Evolutionary conservation across 1,140 invertebrate genomes (phyloP).

Genomic region (Chrysoperla carnea): DNA sequence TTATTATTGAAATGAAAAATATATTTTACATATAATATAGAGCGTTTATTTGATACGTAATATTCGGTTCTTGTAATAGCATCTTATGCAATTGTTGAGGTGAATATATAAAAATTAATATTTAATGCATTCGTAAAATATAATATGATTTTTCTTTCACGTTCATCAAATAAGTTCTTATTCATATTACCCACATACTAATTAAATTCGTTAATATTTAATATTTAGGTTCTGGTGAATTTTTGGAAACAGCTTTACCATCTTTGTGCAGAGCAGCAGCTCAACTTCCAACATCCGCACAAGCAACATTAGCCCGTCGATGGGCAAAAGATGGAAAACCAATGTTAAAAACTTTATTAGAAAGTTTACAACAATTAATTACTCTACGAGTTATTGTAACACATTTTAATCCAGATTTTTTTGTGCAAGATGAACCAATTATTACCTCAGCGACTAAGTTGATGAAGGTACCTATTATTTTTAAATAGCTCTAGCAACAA

Average conservation of each 20-base stretch:
- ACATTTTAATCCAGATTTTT: conserved; percentile 51
- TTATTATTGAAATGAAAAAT: too few relatives aligned
- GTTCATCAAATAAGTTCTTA: too few relatives aligned
- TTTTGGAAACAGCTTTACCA: conserved; percentile 64
- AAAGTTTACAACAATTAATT: conserved; percentile 73
- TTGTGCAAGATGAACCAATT: conserved; percentile 65
- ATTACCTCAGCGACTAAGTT: conserved; percentile 68
- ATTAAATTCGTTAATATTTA: neutral
- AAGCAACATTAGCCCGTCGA: conserved; percentile 58
- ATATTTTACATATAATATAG: too few relatives aligned
- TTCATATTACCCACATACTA: conserved; percentile 12
- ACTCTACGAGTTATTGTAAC: conserved; percentile 63
- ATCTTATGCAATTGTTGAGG: too few relatives aligned
- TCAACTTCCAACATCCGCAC: conserved; percentile 51
- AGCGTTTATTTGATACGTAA: too few relatives aligned
- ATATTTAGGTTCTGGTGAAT: conserved; percentile 48
- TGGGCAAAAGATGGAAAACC: conserved; percentile 58
- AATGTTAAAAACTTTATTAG: conserved; percentile 51
- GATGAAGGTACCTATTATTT: conserved; percentile 39
- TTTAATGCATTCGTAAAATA: too few relatives aligned
- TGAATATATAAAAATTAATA: too few relatives aligned
- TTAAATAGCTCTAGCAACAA: too few relatives aligned
- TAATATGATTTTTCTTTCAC: too few relatives aligned
- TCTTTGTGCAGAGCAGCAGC: conserved; percentile 62
- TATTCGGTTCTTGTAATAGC: too few relatives aligned